phyloP scores from a whole-genome alignment of 2,797 vertebrate genomes.

The Eurystomus glaucurus region DNA sequence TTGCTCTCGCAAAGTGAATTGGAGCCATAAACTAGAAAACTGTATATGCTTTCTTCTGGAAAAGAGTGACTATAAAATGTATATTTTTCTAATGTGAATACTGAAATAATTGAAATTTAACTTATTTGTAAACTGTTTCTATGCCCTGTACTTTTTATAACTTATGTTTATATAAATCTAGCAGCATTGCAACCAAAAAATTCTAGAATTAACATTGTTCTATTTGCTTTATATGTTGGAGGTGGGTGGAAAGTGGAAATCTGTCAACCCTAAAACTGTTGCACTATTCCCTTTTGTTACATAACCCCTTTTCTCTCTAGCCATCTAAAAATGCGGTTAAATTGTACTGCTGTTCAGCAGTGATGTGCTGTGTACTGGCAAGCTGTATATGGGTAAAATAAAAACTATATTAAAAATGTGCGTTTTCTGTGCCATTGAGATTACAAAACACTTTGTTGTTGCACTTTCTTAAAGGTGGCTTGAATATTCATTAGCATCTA shows the following conservation, averaged over 20 bases:
- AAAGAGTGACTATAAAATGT: conserved; percentile 48
- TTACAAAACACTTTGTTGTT: background rate
- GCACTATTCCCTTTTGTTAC: conserved; percentile 22
- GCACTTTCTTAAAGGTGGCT: background rate
- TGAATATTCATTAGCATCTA: background rate
- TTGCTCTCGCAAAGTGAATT: conserved; percentile 61
- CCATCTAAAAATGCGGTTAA: conserved; percentile 55
- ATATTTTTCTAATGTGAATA: conserved; percentile 81
- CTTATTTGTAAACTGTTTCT: conserved; percentile 82
- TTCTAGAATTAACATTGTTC: background rate
- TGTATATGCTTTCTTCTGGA: conserved; percentile 47
- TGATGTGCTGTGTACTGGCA: conserved; percentile 49
- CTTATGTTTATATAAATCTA: conserved; percentile 48
- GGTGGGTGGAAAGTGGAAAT: background rate
- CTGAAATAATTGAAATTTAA: conserved; percentile 64
- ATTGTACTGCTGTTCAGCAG: conserved; percentile 46
- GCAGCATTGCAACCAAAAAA: conserved; percentile 67
- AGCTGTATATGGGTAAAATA: conserved; percentile 47
- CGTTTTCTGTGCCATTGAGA: background rate
- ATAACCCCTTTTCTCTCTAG: conserved; percentile 29
- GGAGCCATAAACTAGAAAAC: conserved; percentile 49
- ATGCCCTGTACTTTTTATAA: conserved; percentile 48
- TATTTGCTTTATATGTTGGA: background rate
- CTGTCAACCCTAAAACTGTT: conserved; percentile 30
- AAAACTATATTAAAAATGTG: background rate